phyloP scores from a whole-genome alignment of 2,888 invertebrate species.

The Pilophorus perplexus region DNA sequence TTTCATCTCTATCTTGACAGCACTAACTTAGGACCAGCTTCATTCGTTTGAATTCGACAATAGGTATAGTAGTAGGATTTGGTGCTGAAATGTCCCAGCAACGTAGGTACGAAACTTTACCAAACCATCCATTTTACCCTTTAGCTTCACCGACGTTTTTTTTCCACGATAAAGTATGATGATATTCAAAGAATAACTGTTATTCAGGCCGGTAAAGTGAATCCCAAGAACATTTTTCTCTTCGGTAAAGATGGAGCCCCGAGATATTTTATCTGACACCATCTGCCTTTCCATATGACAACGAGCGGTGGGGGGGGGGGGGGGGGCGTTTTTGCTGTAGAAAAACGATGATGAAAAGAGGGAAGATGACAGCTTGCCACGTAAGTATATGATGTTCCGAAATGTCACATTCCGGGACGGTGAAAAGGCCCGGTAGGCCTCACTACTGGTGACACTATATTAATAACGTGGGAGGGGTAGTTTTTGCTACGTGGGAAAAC shows the following conservation, averaged over 20 bases:
- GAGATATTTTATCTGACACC: neutral
- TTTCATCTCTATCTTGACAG: too few species aligned
- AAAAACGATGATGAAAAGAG: slow-evolving; percentile 10
- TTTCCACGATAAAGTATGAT: too few species aligned
- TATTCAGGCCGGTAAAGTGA: too few species aligned
- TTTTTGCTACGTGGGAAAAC: slow-evolving; percentile 5
- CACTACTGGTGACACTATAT: slow-evolving; percentile 15
- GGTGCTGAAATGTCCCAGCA: too few species aligned
- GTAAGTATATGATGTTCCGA: slow-evolving; percentile 26
- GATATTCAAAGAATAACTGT: neutral
- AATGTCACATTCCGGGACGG: slow-evolving; percentile 20
- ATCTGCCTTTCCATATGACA: neutral
- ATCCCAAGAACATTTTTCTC: neutral
- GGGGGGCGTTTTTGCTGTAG: neutral
- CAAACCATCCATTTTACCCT: too few species aligned
- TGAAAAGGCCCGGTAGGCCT: neutral
- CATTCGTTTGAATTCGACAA: too few species aligned
- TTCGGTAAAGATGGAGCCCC: neutral
- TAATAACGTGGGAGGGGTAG: slow-evolving; percentile 6
- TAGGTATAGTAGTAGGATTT: too few species aligned
- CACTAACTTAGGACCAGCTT: too few species aligned
- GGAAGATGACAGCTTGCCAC: slow-evolving; percentile 20
- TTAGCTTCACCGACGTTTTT: too few species aligned
- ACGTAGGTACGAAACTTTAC: too few species aligned
- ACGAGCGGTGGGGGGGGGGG: neutral